Percentiles rank a stretch among this genome's conserved stretches.
Conservation (phyloP, 2,797 vertebrate genomes). For the Natrix natrix region DNA sequence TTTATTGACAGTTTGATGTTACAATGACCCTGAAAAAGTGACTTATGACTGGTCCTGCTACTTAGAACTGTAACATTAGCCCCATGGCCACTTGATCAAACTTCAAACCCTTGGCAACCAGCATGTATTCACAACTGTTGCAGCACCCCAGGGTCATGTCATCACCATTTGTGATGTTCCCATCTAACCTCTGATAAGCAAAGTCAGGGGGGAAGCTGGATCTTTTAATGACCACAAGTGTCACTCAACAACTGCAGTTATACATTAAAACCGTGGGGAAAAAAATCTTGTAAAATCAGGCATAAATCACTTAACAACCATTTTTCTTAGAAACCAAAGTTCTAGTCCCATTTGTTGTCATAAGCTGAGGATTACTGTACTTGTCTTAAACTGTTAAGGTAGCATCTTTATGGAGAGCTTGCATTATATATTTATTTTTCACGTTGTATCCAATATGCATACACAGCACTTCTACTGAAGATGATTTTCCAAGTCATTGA, state of each 20-base stretch:
- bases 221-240: neutral
- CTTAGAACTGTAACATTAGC: no score
- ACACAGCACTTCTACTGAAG: neutral
- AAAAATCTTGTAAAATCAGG: no score
- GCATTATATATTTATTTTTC: neutral
- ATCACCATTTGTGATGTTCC: neutral
- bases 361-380: neutral
- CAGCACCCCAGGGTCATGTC: neutral
- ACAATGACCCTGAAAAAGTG: neutral
- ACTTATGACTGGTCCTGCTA: neutral
- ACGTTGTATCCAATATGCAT: neutral
- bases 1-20: neutral
- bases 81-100: neutral
- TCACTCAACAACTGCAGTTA: neutral
- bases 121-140: no score
- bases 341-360: neutral
- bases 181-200: neutral
- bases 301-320: neutral
- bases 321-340: no score
- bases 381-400: neutral
- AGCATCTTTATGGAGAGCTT: neutral
- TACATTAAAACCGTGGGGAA: neutral
- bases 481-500: neutral
- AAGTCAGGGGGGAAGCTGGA: neutral
- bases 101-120: neutral